These are phyloP conservation scores for Nasonia oneida DNA, from an alignment of 2,888 invertebrate species.

Conservation along the genomic window DNA sequence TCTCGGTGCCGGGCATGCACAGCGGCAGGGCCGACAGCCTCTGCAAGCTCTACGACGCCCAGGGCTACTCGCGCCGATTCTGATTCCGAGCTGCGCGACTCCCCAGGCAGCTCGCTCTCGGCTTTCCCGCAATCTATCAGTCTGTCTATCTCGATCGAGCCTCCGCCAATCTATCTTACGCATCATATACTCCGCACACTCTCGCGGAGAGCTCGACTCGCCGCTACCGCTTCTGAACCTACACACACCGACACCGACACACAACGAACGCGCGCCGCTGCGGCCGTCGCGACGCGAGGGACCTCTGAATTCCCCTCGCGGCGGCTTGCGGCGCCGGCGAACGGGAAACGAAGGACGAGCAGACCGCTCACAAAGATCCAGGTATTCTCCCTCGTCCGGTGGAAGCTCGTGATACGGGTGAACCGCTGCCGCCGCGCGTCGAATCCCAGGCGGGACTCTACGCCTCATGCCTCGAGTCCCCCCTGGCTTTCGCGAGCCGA, in stretches of 20 bases:
- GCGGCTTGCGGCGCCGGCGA: constrained; percentile 4
- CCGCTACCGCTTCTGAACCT: constrained; percentile 46
- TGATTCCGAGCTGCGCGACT: constrained; percentile 80
- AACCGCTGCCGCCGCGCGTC: background rate
- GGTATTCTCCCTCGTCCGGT: constrained; percentile 22
- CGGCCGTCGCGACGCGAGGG: constrained; percentile 15
- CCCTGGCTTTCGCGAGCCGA: constrained; percentile 6
- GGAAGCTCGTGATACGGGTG: background rate
- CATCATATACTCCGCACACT: background rate
- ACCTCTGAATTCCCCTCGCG: background rate
- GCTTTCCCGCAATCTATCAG: constrained; percentile 69
- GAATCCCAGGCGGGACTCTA: constrained; percentile 42
- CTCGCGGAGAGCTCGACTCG: constrained; percentile 33
- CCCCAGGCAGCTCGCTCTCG: too few relatives aligned
- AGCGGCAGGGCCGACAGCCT: constrained; percentile 87
- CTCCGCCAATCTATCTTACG: constrained; percentile 6
- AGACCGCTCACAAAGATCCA: constrained; percentile 44
- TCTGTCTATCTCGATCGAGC: constrained; percentile 49
- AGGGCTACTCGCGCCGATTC: constrained; percentile 87
- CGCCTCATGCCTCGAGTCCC: constrained; percentile 23
- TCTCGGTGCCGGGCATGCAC: constrained; percentile 83
- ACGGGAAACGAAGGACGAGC: constrained; percentile 46
- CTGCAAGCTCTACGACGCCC: constrained; percentile 90
- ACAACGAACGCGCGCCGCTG: constrained; percentile 21
- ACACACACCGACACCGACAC: constrained; percentile 20